Evolutionary conservation across 2,113 vertebrate species (phyloP).

Genomic region (Corythornis cristatus): DNA sequence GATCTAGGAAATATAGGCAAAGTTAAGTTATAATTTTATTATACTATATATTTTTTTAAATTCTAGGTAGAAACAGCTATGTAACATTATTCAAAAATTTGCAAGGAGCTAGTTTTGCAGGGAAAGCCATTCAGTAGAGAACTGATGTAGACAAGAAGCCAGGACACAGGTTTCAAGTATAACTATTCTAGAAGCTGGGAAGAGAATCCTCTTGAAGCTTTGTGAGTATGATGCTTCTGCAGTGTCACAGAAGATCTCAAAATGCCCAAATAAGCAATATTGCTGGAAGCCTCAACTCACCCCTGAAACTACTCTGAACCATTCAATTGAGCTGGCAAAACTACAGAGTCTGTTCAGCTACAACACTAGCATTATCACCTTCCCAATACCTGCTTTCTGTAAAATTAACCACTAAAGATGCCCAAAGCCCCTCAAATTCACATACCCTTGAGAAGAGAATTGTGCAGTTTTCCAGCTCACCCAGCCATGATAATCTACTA

Average conservation of each 20-base stretch:
- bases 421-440: not conserved
- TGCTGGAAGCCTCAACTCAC: not conserved
- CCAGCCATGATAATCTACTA: not conserved
- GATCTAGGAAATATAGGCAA: not conserved
- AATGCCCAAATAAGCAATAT: not conserved
- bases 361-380: not conserved
- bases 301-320: not conserved
- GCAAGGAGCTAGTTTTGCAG: not conserved
- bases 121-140: not conserved
- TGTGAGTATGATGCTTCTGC: not conserved
- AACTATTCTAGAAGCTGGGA: not conserved
- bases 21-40: not conserved
- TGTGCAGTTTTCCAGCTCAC: not conserved
- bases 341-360: not conserved
- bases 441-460: not conserved
- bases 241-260: rapidly evolving
- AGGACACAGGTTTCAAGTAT: not conserved
- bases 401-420: not conserved
- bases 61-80: not conserved
- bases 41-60: not conserved
- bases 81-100: not conserved
- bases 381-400: not conserved
- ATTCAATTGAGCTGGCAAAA: not conserved
- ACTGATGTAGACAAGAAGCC: not conserved
- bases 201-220: not conserved